Percentiles rank a stretch among this genome's conserved stretches.
Evolutionary conservation across 2,888 invertebrate genomes (phyloP).

Genomic region (Acrocyrtus sp.): DNA sequence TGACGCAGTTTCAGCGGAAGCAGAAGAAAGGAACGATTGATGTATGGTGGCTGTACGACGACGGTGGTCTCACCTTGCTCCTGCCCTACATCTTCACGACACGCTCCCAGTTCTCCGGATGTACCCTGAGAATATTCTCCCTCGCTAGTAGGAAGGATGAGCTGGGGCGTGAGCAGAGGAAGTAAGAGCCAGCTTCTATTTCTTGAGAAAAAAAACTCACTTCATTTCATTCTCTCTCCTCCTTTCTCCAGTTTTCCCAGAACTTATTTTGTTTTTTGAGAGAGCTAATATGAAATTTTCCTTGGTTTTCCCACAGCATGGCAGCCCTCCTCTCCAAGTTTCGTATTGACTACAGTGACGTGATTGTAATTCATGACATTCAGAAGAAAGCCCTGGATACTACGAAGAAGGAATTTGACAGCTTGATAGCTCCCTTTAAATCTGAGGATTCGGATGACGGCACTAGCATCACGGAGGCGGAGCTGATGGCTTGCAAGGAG

Average conservation of each 20-base stretch:
- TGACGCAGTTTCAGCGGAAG: constrained; percentile 65
- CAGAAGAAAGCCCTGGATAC: constrained; percentile 82
- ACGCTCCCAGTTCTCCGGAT: constrained; percentile 80
- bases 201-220: background rate
- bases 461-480: constrained; percentile 74
- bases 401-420: constrained; percentile 80
- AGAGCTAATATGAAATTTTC: background rate
- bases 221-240: background rate
- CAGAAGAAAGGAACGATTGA: constrained; percentile 68
- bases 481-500: constrained; percentile 82
- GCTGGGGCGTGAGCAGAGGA: constrained; percentile 83
- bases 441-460: constrained; percentile 56
- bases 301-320: constrained; percentile 76
- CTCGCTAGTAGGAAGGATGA: constrained; percentile 82
- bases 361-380: constrained; percentile 92
- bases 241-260: background rate
- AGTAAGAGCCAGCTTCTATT: constrained; percentile 79
- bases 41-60: constrained; percentile 72
- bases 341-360: constrained; percentile 92
- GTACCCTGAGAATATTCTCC: constrained; percentile 85
- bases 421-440: constrained; percentile 76
- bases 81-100: constrained; percentile 87
- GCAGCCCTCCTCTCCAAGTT: constrained; percentile 92
- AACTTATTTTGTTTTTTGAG: background rate
- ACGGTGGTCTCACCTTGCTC: constrained; percentile 82